Evolutionary conservation across 30 jellyfish, hydroid and myxozoan genomes (phyloP).

Genomic region (Phacellophora camtschatica): DNA sequence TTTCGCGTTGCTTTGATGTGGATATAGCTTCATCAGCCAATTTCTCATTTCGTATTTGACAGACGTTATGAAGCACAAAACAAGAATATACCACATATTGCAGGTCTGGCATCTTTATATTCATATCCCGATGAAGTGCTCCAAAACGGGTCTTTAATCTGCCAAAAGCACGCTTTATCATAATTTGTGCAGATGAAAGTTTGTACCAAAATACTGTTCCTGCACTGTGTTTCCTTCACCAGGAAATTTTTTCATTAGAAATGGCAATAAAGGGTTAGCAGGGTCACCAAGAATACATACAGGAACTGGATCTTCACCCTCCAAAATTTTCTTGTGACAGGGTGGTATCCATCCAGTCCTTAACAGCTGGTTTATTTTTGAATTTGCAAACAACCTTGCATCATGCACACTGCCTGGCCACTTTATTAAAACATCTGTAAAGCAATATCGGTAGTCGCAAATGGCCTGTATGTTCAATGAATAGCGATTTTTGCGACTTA

Average conservation of each 20-base stretch:
- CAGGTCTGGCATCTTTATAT: not conserved
- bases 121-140: conserved; percentile 37
- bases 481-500: not conserved
- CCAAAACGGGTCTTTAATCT: conserved; percentile 59
- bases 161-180: conserved; percentile 60
- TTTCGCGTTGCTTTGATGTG: not conserved
- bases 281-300: conserved; percentile 54
- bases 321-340: conserved; percentile 18
- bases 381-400: conserved; percentile 9
- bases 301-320: conserved; percentile 45
- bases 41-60: conserved; percentile 17
- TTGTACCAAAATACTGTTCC: conserved; percentile 41
- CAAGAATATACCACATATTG: conserved; percentile 45
- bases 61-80: conserved; percentile 34
- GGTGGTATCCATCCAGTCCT: conserved; percentile 23
- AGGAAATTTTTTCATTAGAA: conserved; percentile 48
- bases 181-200: conserved; percentile 66
- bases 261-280: conserved; percentile 67
- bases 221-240: conserved; percentile 31
- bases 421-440: conserved; percentile 19
- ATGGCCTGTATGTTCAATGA: conserved; percentile 26
- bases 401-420: conserved; percentile 54
- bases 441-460: conserved; percentile 26
- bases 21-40: not conserved
- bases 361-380: not conserved